Conservation (phyloP, 2,113 vertebrate genomes). For the Cynoglossus semilaevis region DNA sequence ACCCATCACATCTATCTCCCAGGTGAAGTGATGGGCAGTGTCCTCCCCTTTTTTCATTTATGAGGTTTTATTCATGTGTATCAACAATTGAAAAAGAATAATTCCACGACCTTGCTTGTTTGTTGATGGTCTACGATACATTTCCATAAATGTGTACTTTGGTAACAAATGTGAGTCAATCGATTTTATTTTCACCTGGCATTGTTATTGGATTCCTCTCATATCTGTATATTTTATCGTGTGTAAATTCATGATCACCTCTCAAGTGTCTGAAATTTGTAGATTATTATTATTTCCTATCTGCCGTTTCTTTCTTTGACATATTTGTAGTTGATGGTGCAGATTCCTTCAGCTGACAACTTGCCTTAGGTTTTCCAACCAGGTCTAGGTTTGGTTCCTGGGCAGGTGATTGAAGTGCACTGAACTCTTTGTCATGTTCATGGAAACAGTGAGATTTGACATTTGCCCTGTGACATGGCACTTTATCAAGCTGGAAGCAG, state of each 20-base stretch:
- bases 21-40: constrained; percentile 64
- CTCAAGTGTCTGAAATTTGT: constrained; percentile 3
- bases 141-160: constrained; percentile 44
- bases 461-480: neutral
- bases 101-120: constrained; percentile 25
- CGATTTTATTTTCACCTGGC: neutral
- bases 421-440: neutral
- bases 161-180: constrained; percentile 6
- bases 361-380: neutral
- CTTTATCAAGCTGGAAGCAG: neutral
- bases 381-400: neutral
- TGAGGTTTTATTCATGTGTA: constrained; percentile 39
- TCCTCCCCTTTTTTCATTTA: constrained; percentile 61
- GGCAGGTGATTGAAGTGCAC: neutral
- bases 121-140: constrained; percentile 44
- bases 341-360: too few relatives aligned
- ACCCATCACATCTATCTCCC: constrained; percentile 50
- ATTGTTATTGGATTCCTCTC: constrained; percentile 14
- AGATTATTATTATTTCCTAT: constrained; percentile 8
- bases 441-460: neutral
- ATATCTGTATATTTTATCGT: neutral
- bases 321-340: too few relatives aligned
- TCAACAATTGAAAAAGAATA: constrained; percentile 28
- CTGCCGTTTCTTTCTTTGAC: too few relatives aligned
- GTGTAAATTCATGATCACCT: constrained; percentile 19